These are phyloP conservation scores for Helarctos malayanus DNA, from an alignment of 2,797 vertebrate genomes.

Conservation along the genomic window DNA sequence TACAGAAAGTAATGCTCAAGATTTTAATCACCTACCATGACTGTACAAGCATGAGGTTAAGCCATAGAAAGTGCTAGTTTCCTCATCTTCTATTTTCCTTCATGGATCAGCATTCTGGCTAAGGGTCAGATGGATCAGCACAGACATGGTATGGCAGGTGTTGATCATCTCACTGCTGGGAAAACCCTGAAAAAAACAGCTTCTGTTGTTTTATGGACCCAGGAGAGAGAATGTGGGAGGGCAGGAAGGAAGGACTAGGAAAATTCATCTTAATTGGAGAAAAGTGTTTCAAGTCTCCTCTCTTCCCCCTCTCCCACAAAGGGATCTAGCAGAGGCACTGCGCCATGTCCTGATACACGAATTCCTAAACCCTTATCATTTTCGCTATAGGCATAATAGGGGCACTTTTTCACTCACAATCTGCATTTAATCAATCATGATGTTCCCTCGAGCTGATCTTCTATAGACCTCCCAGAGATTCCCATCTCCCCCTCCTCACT, in stretches of 20 bases:
- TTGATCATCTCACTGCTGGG: background rate
- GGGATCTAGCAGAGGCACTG: background rate
- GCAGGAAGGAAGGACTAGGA: background rate
- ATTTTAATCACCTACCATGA: background rate
- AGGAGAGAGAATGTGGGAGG: background rate
- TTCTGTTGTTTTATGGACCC: background rate
- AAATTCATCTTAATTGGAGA: background rate
- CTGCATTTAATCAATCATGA: background rate
- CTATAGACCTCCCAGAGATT: background rate
- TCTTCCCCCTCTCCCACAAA: background rate
- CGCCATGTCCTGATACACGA: background rate
- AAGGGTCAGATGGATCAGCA: background rate
- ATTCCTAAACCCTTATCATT: background rate
- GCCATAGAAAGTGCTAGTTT: background rate
- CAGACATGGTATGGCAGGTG: background rate
- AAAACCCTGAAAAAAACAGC: background rate
- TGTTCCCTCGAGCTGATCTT: background rate
- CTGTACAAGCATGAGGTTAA: too few species aligned
- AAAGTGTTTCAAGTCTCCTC: background rate
- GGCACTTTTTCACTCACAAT: background rate
- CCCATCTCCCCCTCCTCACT: background rate
- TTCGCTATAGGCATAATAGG: background rate
- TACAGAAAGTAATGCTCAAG: background rate
- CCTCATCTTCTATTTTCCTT: background rate
- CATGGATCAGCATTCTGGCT: background rate